A percentile compares a stretch with the other conserved stretches of the same genome.
Evolutionary conservation across 2,888 invertebrate species (phyloP).

Genomic region (Glomeris marginata): DNA sequence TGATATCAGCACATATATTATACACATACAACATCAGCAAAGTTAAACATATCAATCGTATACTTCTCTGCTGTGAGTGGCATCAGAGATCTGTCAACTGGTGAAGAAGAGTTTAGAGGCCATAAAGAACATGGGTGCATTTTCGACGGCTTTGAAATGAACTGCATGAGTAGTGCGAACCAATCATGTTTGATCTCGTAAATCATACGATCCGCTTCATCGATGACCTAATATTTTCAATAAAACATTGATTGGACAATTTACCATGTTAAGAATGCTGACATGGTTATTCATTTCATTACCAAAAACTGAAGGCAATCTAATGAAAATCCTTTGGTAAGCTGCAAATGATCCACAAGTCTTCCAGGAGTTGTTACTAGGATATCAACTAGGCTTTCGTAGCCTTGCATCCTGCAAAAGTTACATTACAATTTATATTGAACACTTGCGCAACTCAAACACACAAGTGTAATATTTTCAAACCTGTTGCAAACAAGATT

Average conservation of each 20-base stretch:
- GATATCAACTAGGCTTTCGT: slow-evolving; percentile 31
- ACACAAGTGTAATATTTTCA: slow-evolving; percentile 37
- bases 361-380: slow-evolving; percentile 38
- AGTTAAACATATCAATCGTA: background rate
- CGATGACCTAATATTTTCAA: slow-evolving; percentile 47
- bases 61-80: too few relatives aligned
- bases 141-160: too few relatives aligned
- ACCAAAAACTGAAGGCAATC: slow-evolving; percentile 44
- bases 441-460: slow-evolving; percentile 7
- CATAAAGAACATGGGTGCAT: too few relatives aligned
- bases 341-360: slow-evolving; percentile 36
- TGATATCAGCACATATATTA: background rate
- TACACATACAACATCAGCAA: background rate
- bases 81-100: too few relatives aligned
- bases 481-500: slow-evolving; percentile 29
- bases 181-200: slow-evolving; percentile 84
- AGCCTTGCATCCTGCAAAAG: slow-evolving; percentile 8
- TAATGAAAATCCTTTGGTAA: slow-evolving; percentile 24
- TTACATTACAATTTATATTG: slow-evolving; percentile 3
- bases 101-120: too few relatives aligned
- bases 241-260: slow-evolving; percentile 1
- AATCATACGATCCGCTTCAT: slow-evolving; percentile 93
- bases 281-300: too few relatives aligned
- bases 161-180: slow-evolving; percentile 34
- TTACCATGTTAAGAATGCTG: background rate